Base-by-base conservation (phyloP, 2,888 invertebrate species). In the Macaria liturata region DNA sequence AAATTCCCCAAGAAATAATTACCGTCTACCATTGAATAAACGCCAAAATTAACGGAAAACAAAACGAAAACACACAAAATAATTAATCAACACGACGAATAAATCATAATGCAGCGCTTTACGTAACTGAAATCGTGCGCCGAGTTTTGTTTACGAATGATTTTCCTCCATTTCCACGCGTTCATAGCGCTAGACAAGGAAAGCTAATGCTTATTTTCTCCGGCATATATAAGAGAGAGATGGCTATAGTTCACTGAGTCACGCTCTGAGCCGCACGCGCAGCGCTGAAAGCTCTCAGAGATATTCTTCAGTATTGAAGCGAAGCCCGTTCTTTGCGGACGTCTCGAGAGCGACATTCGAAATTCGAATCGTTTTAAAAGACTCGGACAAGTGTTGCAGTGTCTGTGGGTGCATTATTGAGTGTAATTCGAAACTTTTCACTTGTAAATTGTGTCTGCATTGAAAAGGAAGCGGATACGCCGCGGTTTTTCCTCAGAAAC, bases 81-180 rank as follows among this genome's bases (percentile, higher is more conserved):
- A 80, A 88, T 88, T 82, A 84, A 88, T 88, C 85, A 85, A 78
- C 69, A 69, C 73, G 78, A 77, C 68, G 76, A 81, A 87, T 89
- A 88, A 88, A 88, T 90, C 86, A 88, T 82, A 80, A 76, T 71
- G 78, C 78, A 68, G 66, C 20, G 20, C 20, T 78, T 88, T 89
- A 83, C 83, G 84, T 81, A 88, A 89, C 70, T 60, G 60, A 58
- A 62, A 46, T 40, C 47, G 49, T 54, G 44, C 40, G 45, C 32
- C 62, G 63, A 42, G 69, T 63, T 46, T 47, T 74, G 70, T 72
- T 72, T 75, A 74, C 76, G 72, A 67, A 68, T 74, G 76, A 74
- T 84, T 91, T 90, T 86, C 84, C 75, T 72, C 72, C 71, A 83
- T 89, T 90, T 90, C 67, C 81, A 76, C 76, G 71, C 67, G 65